Percentiles rank a stretch among this genome's conserved stretches.
Evolutionary conservation across 2,797 vertebrate species (phyloP).

Genomic region (Sebastolobus altivelis): DNA sequence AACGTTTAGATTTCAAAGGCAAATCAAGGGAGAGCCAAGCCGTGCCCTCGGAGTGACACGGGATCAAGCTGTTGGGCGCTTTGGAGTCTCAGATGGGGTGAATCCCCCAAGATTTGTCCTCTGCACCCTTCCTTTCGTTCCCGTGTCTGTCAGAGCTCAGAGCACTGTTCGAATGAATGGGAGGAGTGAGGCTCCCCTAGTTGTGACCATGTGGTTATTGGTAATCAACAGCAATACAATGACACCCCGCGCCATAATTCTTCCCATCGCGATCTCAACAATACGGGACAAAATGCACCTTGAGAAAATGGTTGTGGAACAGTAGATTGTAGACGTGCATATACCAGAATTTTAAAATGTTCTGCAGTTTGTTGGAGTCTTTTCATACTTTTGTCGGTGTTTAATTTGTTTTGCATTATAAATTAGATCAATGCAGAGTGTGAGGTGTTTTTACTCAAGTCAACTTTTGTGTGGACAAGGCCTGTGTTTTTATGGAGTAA

Average conservation of each 20-base stretch:
- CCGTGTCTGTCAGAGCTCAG: constrained; percentile 81
- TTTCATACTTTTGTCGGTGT: constrained; percentile 41
- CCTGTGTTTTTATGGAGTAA: background rate
- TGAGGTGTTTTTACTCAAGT: background rate
- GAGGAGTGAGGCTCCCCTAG: constrained; percentile 72
- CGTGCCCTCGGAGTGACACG: constrained; percentile 83
- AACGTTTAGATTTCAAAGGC: constrained; percentile 87
- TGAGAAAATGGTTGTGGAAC: constrained; percentile 18
- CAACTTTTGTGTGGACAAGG: background rate
- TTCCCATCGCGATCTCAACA: constrained; percentile 51
- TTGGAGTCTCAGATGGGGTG: constrained; percentile 78
- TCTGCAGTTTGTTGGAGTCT: constrained; percentile 10
- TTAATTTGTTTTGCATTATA: constrained; percentile 37
- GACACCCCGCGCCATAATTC: constrained; percentile 59
- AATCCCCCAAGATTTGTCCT: constrained; percentile 85
- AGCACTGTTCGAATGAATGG: constrained; percentile 75
- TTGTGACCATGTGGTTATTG: constrained; percentile 81
- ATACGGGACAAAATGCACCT: constrained; percentile 34
- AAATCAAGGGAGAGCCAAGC: constrained; percentile 82
- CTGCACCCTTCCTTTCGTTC: constrained; percentile 79
- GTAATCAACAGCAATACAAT: constrained; percentile 77
- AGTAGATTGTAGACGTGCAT: constrained; percentile 15
- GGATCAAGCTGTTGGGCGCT: constrained; percentile 86
- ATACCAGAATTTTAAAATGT: constrained; percentile 17
- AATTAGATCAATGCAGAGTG: constrained; percentile 14